phyloP scores from a whole-genome alignment of 2,888 invertebrate species.

The Eupithecia insigniata region DNA sequence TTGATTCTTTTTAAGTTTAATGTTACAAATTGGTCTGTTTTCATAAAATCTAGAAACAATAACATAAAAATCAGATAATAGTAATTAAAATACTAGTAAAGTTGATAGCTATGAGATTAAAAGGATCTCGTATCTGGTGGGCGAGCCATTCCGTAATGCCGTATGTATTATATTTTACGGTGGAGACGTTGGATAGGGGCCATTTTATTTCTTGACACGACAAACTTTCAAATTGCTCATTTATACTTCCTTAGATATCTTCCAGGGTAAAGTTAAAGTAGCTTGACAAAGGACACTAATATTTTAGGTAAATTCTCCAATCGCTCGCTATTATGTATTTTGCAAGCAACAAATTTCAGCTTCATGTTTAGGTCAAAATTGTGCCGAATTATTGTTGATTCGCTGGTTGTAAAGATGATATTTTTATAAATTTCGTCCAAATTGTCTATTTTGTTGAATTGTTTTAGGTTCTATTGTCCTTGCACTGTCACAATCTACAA shows the following conservation, averaged over 20 bases:
- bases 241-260: conserved; percentile 37
- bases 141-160: conserved; percentile 44
- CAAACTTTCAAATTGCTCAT: conserved; percentile 25
- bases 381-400: not conserved
- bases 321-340: not conserved
- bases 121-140: conserved; percentile 26
- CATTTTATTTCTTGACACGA: conserved; percentile 41
- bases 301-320: not conserved
- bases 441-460: conserved; percentile 4
- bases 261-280: conserved; percentile 18
- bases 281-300: not conserved
- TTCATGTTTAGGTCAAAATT: not conserved
- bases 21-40: not conserved
- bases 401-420: conserved; percentile 7
- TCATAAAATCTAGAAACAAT: not conserved
- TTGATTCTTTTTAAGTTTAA: not conserved
- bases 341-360: not conserved
- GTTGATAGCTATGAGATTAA: not conserved
- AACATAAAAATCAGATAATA: too few relatives aligned
- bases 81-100: conserved; percentile 10
- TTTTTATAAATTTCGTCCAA: conserved; percentile 13
- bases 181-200: conserved; percentile 41
- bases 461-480: not conserved
- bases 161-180: conserved; percentile 35
- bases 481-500: not conserved